phyloP scores from a whole-genome alignment of 2,113 vertebrate species.

The Edolisoma coerulescens region DNA sequence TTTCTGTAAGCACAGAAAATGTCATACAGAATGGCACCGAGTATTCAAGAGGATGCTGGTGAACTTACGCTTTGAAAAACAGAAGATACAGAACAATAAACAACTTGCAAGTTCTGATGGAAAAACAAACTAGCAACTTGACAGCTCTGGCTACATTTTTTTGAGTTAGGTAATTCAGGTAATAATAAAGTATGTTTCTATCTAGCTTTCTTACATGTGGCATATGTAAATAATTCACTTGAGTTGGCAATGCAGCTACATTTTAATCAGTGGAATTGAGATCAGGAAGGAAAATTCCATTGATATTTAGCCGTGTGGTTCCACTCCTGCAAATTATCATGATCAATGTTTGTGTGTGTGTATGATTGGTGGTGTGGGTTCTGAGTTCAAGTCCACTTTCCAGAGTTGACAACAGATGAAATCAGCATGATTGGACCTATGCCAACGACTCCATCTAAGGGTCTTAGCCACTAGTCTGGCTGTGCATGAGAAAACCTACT shows the following conservation, averaged over 20 bases:
- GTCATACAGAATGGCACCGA: background rate
- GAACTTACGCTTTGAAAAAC: background rate
- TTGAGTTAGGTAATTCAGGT: background rate
- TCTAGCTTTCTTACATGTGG: background rate
- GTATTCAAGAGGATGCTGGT: background rate
- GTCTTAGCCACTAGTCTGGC: background rate
- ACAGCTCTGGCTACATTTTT: background rate
- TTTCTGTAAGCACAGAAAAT: background rate
- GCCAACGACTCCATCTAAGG: conserved; percentile 25
- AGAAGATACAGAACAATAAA: background rate
- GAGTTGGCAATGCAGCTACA: background rate
- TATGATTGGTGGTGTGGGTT: background rate
- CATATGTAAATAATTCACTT: background rate
- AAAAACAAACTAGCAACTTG: background rate
- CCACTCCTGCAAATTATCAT: background rate
- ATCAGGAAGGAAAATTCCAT: background rate
- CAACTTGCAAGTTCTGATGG: background rate
- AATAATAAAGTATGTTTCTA: background rate
- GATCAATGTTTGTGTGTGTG: background rate
- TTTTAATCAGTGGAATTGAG: background rate
- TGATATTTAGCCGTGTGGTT: background rate
- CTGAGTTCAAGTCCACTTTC: conserved; percentile 11
- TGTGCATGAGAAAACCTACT: background rate
- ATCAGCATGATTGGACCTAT: background rate
- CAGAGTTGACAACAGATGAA: background rate